Base-by-base conservation (phyloP, 2,113 vertebrate species). In the Sylvia atricapilla region DNA sequence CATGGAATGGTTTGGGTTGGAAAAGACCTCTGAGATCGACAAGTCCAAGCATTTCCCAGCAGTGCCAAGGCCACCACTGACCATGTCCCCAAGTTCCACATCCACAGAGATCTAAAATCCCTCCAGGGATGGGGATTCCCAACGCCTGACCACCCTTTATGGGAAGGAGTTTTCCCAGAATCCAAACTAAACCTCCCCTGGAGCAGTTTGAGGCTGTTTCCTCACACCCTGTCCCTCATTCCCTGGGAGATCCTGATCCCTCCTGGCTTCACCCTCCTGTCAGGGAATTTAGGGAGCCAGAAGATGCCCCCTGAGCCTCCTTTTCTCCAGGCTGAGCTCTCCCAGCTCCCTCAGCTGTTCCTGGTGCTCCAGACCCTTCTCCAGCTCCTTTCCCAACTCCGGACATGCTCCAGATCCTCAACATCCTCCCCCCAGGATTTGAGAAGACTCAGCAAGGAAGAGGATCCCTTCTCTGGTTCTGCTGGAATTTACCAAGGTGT, bases 151-250 rank as follows among this genome's bases (percentile, higher is more conserved):
- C 58, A 64, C 6, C 18, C 8, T 23, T 33, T 58, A 41, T 1
- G 5, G 0, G 10, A 37, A 28, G 1, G 5, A 67, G 23, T 52
- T 23, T 52, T 59, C 60, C 76, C 22, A 59, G 5, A 28, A 58
- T 37, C 13, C 44, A 22, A 66, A 24, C 5, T 13, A 19, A 74
- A 44, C 6, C 5, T 28, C 6, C 15, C 19, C 33, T 11, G 33
- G 77, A 2, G 4, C 5, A 28, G 6, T 5, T 11, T 52, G 18
- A 74, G 22, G 60, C 8, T 10, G 7, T 20, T 66, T 31, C 27
- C 4, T 52, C 37, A 11, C 1, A 0, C 16, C 4, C 35, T 25
- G 8, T 19, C 25, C 31, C 11, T 53, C 22, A 5, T 33, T 37
- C 22, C 27, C 37, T 16, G 27, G 8, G 33, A 69, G 43, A 80